Evolutionary conservation across 2,888 invertebrate genomes (phyloP).

Genomic region (Ophion slaviceki): DNA sequence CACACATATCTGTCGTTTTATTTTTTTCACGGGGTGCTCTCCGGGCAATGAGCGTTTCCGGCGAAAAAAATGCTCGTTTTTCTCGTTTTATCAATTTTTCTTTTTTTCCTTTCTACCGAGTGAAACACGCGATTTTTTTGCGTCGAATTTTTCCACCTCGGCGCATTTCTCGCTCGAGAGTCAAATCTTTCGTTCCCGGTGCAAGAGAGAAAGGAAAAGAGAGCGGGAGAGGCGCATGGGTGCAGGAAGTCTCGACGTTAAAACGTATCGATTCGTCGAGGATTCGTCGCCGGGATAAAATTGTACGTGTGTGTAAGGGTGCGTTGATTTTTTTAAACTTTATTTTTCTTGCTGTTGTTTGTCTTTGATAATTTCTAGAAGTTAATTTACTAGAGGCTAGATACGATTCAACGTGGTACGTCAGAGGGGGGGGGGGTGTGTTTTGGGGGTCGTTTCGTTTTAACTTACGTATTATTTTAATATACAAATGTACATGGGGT

Average conservation of each 20-base stretch:
- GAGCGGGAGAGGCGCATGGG: background rate
- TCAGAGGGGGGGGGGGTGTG: constrained; percentile 60
- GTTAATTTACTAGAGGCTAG: constrained; percentile 81
- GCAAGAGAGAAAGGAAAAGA: constrained; percentile 1
- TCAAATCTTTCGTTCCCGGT: background rate
- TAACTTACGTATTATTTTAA: constrained; percentile 79
- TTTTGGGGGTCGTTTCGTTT: constrained; percentile 60
- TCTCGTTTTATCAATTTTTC: constrained; percentile 20
- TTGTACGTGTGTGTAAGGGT: constrained; percentile 2
- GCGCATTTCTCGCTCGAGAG: constrained; percentile 3
- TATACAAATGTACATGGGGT: constrained; percentile 81
- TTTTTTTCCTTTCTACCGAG: background rate
- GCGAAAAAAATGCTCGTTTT: constrained; percentile 37
- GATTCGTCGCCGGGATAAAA: constrained; percentile 3
- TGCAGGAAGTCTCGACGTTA: constrained; percentile 1
- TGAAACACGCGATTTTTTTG: constrained; percentile 40
- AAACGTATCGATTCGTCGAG: constrained; percentile 46
- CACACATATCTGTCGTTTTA: constrained; percentile 48
- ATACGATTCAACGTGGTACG: constrained; percentile 72
- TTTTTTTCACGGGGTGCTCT: constrained; percentile 30
- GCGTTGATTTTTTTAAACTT: constrained; percentile 36
- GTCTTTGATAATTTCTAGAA: constrained; percentile 67
- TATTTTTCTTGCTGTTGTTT: constrained; percentile 7
- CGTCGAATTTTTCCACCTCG: background rate
- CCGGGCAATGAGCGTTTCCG: constrained; percentile 47